Evolutionary conservation across 1,140 invertebrate species (phyloP).

Genomic region (Agrilus planipennis): DNA sequence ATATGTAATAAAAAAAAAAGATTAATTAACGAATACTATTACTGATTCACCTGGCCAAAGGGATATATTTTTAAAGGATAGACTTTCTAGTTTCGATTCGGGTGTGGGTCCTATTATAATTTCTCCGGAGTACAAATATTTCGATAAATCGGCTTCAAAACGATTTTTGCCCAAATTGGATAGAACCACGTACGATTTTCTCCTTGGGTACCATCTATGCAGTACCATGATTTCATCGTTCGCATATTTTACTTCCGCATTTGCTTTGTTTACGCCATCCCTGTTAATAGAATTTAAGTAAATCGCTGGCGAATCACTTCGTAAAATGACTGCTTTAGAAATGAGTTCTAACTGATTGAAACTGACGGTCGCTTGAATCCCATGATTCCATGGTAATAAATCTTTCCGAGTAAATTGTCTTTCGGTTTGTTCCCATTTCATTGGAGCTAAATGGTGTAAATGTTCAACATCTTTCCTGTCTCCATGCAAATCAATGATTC

Average conservation of each 20-base stretch:
- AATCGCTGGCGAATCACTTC: slow-evolving; percentile 49
- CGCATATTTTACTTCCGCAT: slow-evolving; percentile 50
- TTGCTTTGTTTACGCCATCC: slow-evolving; percentile 44
- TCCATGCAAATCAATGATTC: slow-evolving; percentile 36
- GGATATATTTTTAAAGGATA: slow-evolving; percentile 53
- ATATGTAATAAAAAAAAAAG: too few species aligned
- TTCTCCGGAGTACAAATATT: slow-evolving; percentile 61
- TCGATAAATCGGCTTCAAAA: slow-evolving; percentile 54
- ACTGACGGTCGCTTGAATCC: slow-evolving; percentile 28
- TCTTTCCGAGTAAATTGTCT: slow-evolving; percentile 17
- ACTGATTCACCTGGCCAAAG: slow-evolving; percentile 33
- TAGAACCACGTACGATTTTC: slow-evolving; percentile 59
- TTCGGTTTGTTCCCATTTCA: slow-evolving; percentile 41
- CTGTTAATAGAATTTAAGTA: slow-evolving; percentile 56
- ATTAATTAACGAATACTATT: slow-evolving; percentile 27
- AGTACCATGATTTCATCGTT: slow-evolving; percentile 53
- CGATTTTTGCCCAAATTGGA: slow-evolving; percentile 50
- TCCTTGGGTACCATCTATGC: slow-evolving; percentile 62
- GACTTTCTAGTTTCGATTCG: slow-evolving; percentile 42
- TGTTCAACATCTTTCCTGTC: slow-evolving; percentile 50
- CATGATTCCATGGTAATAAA: slow-evolving; percentile 47
- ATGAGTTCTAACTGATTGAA: slow-evolving; percentile 41
- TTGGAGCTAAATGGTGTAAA: slow-evolving; percentile 51
- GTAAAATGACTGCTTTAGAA: slow-evolving; percentile 41
- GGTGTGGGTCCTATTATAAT: slow-evolving; percentile 48